Evolutionary conservation across 1,140 invertebrate species (phyloP), one percentile per base, ranked within the genome.

Genomic region (Coelopa frigida): DNA sequence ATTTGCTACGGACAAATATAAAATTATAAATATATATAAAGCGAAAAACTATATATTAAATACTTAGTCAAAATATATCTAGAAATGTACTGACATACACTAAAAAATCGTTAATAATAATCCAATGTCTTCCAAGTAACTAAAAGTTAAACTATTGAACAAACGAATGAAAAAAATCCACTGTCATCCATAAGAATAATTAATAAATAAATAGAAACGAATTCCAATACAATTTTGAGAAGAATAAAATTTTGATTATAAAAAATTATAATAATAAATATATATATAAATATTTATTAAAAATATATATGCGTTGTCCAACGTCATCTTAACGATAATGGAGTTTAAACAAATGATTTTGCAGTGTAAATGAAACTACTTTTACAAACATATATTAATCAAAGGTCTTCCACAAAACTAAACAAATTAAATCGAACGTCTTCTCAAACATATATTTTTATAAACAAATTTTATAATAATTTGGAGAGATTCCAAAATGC

Each of bases 391-490:
- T 14, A 43, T 18, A 43, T 22, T 22, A 53, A 62, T 61, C 57
- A 55, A 51, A 42, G 36, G 57, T 61, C 55, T 62, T 61, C 59
- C 59, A 55, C 35, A 46, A 54, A 40, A 21, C 29, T 36, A 36
- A 45, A 20, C 18, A 29, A 36, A 39, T 21, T 48, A 53, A 46
- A 26, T 12, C 8, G 20, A 35, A 35, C 20, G 20, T 17, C 2
- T 10, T 10, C 2, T 31, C 33, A 32, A 43, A 43, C 4, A 20
- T 31, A 31, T 31, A 41, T 4, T 23, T 31, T 18, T 39, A 22
- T 39, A 39, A 21, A 31, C 21, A 51, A 53, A 53, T 55, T 60
- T 54, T 57, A 29, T 57, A 45, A 36, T 43, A 15, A 51, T 21
- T 36, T 51, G 37, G 36, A 45, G 43, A 50, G 41, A 44, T 21